Base-by-base conservation (phyloP, 1,140 invertebrate genomes). In the Dendroctonus ponderosae region DNA sequence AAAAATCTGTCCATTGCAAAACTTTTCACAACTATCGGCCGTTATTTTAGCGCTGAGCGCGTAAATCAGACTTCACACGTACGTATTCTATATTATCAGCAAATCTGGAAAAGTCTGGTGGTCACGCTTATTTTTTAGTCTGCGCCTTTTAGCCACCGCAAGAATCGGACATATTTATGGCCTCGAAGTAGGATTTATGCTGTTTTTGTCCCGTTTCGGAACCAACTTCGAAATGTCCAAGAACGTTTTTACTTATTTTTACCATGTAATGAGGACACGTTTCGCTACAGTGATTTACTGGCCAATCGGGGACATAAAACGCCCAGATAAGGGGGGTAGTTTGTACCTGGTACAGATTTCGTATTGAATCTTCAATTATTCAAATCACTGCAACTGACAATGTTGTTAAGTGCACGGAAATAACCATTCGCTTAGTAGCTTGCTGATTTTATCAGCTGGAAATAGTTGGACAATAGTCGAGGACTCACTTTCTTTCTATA, bases 61-160 rank as follows among this genome's bases (percentile, higher is more conserved):
- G 26, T 26, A 26, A 26, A 26, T 26, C 26, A 26, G 26, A 26
- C 26, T 26, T 26, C 26, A 26, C 26, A 26, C 26, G 26, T 26
- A 26, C 26, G 26, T 26, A 26, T 26, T 26, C 26, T 26, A 26
- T 26, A 26, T 26, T 26, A 26, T 26, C 26, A 26, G 26, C 26
- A 26, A 26, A 26, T 26, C 26, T 26, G 26, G 26, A 54, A 39
- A 53, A 52, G 49, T 62, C 14, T 44, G 43, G 49, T 62, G 60
- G 60, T 62, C 60, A 62, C 49, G 48, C 48, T 52, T 62, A 62
- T 62, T 62, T 62, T 62, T 62, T 62, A 54, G 11, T 54, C 52
- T 39, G 38, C 52, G 15, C 52, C 60, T 62, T 62, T 62, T 62
- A 62, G 60, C 48, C 60, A 62, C 48, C 38, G 60, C 48, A 43